Conservation (phyloP, 2,797 vertebrate species). For the Buphagus erythrorhynchus region DNA sequence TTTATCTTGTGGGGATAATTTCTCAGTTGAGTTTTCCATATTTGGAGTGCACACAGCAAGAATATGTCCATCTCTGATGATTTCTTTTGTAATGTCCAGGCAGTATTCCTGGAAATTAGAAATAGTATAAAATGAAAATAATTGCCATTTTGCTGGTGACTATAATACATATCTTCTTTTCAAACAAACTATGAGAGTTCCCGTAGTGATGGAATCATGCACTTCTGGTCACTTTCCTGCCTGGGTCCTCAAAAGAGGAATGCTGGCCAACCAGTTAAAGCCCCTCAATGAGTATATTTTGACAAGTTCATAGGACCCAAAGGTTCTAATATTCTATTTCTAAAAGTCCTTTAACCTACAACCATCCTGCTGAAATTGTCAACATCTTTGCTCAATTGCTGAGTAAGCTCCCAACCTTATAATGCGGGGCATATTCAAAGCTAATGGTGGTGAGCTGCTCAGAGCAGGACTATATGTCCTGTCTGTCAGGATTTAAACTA, state of each 20-base stretch:
- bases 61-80: conserved; percentile 2
- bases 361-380: not conserved
- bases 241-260: not conserved
- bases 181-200: not conserved
- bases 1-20: not conserved
- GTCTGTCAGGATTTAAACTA: not conserved
- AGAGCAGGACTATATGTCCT: not conserved
- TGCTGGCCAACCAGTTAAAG: not conserved
- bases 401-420: fast-evolving
- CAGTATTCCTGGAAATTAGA: not conserved
- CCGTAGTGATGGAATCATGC: not conserved
- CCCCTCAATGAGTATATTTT: not conserved
- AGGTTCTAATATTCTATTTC: not conserved
- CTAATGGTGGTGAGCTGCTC: not conserved
- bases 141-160: not conserved
- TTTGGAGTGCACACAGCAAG: not conserved
- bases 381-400: too few species aligned
- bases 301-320: not conserved
- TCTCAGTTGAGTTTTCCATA: not conserved
- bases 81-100: conserved; percentile 31
- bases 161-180: not conserved
- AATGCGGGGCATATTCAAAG: not conserved
- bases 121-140: not conserved
- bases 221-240: not conserved
- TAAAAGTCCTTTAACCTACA: not conserved